These are phyloP conservation scores for Pomatorhinus ruficollis DNA, from an alignment of 2,113 vertebrate species.

Conservation along the genomic window DNA sequence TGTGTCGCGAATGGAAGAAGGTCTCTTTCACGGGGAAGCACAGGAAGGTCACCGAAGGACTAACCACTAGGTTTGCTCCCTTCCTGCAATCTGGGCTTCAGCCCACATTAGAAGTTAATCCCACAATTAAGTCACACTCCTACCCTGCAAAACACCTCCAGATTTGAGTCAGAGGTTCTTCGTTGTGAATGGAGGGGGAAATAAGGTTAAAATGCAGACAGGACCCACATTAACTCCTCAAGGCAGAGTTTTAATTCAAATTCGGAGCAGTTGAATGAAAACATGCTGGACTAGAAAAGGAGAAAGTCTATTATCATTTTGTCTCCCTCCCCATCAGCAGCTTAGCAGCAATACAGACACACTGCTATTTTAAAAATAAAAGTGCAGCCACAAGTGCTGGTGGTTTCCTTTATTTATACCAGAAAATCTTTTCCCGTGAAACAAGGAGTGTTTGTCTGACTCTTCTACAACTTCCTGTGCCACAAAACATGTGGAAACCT, in stretches of 20 bases:
- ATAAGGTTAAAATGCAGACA: not conserved
- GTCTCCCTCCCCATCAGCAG: not conserved
- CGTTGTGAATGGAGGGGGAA: not conserved
- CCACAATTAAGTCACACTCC: not conserved
- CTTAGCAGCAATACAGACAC: slow-evolving; percentile 28
- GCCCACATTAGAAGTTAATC: slow-evolving; percentile 25
- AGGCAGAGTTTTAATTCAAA: not conserved
- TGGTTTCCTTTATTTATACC: slow-evolving; percentile 70
- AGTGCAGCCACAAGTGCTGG: slow-evolving; percentile 10
- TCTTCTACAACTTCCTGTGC: slow-evolving; percentile 53
- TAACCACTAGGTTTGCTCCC: slow-evolving; percentile 1
- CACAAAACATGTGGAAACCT: slow-evolving; percentile 40
- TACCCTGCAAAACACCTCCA: slow-evolving; percentile 26
- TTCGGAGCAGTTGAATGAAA: not conserved
- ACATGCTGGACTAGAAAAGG: not conserved
- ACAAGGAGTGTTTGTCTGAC: slow-evolving; percentile 72
- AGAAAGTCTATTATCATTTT: not conserved
- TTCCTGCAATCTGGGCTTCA: slow-evolving; percentile 11
- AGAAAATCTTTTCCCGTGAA: slow-evolving; percentile 66
- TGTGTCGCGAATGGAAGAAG: not conserved
- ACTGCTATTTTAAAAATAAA: slow-evolving; percentile 45
- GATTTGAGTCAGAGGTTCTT: slow-evolving; percentile 43
- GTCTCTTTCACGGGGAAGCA: not conserved
- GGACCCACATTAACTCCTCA: slow-evolving; percentile 18
- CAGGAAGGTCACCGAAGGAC: slow-evolving; percentile 58